Percentiles rank a stretch among this genome's conserved stretches.
Evolutionary conservation across 2,888 invertebrate genomes (phyloP).

Genomic region (Priocnemis perturbator): DNA sequence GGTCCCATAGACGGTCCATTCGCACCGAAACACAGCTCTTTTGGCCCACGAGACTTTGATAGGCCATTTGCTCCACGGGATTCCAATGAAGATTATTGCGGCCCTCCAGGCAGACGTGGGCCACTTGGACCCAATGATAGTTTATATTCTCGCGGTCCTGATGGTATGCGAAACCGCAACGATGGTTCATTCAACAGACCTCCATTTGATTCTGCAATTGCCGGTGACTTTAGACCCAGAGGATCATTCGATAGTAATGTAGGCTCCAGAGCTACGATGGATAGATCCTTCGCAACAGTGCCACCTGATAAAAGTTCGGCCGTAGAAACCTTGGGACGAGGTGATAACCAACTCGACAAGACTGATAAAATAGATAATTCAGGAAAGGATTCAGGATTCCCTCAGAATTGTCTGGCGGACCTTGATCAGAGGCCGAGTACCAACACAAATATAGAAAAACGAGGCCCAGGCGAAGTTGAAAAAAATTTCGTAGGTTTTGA

Average conservation of each 20-base stretch:
- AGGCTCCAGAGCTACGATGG: background rate
- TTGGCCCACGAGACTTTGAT: slow-evolving; percentile 18
- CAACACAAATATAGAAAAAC: slow-evolving; percentile 21
- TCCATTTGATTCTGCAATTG: slow-evolving; percentile 30
- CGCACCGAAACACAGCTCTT: background rate
- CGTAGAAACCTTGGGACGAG: slow-evolving; percentile 34
- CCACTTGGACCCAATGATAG: slow-evolving; percentile 27
- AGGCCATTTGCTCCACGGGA: slow-evolving; percentile 20
- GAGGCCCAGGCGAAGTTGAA: slow-evolving; percentile 26
- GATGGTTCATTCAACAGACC: slow-evolving; percentile 29
- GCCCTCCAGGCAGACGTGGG: too few relatives aligned
- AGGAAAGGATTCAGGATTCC: slow-evolving; percentile 13
- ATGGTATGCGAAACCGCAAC: slow-evolving; percentile 2
- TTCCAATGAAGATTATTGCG: slow-evolving; percentile 12
- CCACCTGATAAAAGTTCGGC: slow-evolving; percentile 56
- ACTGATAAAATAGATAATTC: too few relatives aligned
- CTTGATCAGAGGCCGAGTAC: slow-evolving; percentile 27
- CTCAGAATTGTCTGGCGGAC: slow-evolving; percentile 33
- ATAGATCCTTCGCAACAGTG: slow-evolving; percentile 23
- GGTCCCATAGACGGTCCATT: slow-evolving; percentile 25
- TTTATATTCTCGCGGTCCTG: slow-evolving; percentile 25
- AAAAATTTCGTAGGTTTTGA: slow-evolving; percentile 6
- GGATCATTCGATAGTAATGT: slow-evolving; percentile 19
- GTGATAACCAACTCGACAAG: slow-evolving; percentile 19
- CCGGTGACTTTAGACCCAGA: slow-evolving; percentile 28